Evolutionary conservation across 1,140 invertebrate species (phyloP).

Genomic region (Trichonephila inaurata): DNA sequence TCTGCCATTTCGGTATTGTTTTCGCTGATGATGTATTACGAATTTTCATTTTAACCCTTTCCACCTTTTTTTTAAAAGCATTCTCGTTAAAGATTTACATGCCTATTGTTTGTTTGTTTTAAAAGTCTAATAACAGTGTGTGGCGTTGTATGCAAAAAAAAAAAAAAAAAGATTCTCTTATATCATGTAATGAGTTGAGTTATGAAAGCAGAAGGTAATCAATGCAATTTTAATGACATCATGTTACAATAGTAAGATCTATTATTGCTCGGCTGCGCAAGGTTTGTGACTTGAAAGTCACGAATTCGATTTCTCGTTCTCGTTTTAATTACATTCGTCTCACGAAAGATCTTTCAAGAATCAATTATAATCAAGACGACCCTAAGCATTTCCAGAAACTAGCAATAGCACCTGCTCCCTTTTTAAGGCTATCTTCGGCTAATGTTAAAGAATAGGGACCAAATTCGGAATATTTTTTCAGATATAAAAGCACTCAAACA

Average conservation of each 20-base stretch:
- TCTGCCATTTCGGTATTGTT: neutral
- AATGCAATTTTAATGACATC: neutral
- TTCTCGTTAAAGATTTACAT: constrained; percentile 11
- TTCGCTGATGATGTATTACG: neutral
- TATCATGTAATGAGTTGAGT: neutral
- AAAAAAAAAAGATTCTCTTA: neutral
- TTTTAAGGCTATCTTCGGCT: no score
- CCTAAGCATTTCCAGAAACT: no score
- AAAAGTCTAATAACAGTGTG: neutral
- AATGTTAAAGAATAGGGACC: no score
- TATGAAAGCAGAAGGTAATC: neutral
- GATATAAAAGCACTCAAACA: no score
- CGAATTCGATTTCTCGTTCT: no score
- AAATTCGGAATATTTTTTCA: no score
- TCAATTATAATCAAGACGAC: no score
- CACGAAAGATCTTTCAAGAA: no score
- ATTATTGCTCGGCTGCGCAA: no score
- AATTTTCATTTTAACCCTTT: neutral
- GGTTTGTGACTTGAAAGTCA: no score
- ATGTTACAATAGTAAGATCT: neutral
- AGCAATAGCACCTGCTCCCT: no score
- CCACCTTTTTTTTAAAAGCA: neutral
- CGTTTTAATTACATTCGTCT: no score
- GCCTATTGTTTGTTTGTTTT: constrained; percentile 7
- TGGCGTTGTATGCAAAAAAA: neutral